Percentiles rank a stretch among this genome's conserved stretches.
These are phyloP conservation scores for Lithobius niger DNA, from an alignment of 1,140 invertebrate species.

Conservation along the genomic window DNA sequence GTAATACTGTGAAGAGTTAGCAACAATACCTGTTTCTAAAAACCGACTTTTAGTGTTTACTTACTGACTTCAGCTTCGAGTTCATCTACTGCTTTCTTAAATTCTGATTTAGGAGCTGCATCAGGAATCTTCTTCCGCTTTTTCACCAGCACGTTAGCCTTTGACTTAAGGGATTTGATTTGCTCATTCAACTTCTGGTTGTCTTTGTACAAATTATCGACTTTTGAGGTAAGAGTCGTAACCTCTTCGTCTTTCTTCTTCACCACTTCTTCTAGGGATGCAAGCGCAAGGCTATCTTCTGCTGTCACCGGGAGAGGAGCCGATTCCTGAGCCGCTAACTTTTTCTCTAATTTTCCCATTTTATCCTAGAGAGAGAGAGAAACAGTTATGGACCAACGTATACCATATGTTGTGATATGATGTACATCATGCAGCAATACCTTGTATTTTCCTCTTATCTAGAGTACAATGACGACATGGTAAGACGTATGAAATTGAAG, in stretches of 20 bases:
- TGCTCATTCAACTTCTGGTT: slow-evolving; percentile 37
- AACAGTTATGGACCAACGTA: too few species aligned
- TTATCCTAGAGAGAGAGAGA: too few species aligned
- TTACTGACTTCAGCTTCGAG: slow-evolving; percentile 62
- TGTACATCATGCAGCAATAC: too few species aligned
- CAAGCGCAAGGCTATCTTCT: slow-evolving; percentile 18
- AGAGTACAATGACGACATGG: too few species aligned
- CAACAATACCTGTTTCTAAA: too few species aligned
- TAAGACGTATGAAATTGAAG: too few species aligned
- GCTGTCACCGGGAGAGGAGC: slow-evolving; percentile 18
- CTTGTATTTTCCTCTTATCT: too few species aligned
- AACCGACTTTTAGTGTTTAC: too few species aligned
- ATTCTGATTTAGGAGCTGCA: slow-evolving; percentile 49
- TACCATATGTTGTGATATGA: too few species aligned
- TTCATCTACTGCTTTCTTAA: slow-evolving; percentile 62
- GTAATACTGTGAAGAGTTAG: too few species aligned
- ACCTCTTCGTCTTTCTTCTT: slow-evolving; percentile 33
- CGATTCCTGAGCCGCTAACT: slow-evolving; percentile 7
- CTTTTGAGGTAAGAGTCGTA: slow-evolving; percentile 21
- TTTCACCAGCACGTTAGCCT: slow-evolving; percentile 17
- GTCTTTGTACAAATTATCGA: slow-evolving; percentile 29
- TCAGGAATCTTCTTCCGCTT: slow-evolving; percentile 53
- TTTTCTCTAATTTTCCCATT: background rate
- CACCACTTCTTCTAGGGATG: slow-evolving; percentile 36
- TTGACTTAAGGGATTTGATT: slow-evolving; percentile 21